Base-by-base conservation (phyloP, 2,888 invertebrate species). In the Heteromurus nitidus region DNA sequence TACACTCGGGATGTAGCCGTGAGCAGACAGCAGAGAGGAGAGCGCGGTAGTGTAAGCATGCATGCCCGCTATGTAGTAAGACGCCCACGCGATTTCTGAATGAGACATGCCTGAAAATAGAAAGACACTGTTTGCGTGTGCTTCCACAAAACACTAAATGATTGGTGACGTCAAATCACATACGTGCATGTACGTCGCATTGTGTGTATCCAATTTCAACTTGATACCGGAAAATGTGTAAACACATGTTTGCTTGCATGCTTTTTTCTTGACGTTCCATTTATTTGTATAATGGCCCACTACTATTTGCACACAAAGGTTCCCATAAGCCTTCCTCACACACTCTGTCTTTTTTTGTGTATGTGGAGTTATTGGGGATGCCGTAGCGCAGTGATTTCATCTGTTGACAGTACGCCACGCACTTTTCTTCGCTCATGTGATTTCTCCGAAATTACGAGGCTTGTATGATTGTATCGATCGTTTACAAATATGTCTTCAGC, bases 61-160 rank as follows among this genome's bases (percentile, higher is more conserved):
- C 24, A 22, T 31, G n/a, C n/a, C n/a, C n/a, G n/a, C n/a, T n/a
- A 36, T 20, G 64, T 22, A 44, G 13, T n/a, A 24, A 30, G n/a
- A 68, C 87, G 81, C 86, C 85, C 84, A 86, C 87, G 84, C 86
- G 53, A 80, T 85, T 83, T 64, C 68, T 62, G 84, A 70, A 84
- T 87, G 87, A 87, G 85, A 65, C 87, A 87, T 87, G 85, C 84
- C 86, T 87, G 85, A 86, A 87, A 87, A 87, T 87, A 87, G 83
- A 80, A 53, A 74, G 50, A 30, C 42, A 55, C 26, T 70, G 74
- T 20, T 75, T 70, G 30, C 36, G 16, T 69, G 20, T 47, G 26
- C 20, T 60, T 67, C 55, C 55, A 55, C 22, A 22, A 24, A n/a
- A n/a, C n/a, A 24, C 26, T 67, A 69, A 69, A 69, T 22, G 72